phyloP scores from a whole-genome alignment of 2,888 invertebrate genomes.

The Tetramorium bicarinatum region DNA sequence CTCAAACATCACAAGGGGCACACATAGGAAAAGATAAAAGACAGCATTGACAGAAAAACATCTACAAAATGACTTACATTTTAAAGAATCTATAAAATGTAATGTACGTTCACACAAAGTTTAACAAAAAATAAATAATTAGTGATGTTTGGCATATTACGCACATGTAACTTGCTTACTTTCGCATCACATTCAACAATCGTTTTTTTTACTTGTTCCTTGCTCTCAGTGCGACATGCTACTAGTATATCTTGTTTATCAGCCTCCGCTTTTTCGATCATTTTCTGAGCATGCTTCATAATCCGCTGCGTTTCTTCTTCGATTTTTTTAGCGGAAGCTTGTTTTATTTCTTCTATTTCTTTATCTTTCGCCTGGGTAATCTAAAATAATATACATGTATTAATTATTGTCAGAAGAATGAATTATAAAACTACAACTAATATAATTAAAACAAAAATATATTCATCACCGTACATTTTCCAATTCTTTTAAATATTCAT shows the following conservation, averaged over 20 bases:
- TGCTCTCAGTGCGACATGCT: constrained; percentile 81
- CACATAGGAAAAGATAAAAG: constrained; percentile 11
- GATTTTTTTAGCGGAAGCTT: constrained; percentile 73
- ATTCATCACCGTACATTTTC: constrained; percentile 73
- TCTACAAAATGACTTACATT: neutral
- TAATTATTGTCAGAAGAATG: neutral
- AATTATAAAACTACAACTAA: neutral
- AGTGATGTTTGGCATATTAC: constrained; percentile 67
- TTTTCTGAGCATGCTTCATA: constrained; percentile 78
- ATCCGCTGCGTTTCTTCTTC: constrained; percentile 80
- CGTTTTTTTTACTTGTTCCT: constrained; percentile 80
- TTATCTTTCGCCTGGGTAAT: constrained; percentile 75
- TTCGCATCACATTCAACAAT: constrained; percentile 82
- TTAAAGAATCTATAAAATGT: neutral
- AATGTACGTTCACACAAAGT: neutral
- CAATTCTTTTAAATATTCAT: constrained; percentile 75
- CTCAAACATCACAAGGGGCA: constrained; percentile 65
- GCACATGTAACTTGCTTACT: constrained; percentile 73
- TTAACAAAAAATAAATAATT: constrained; percentile 38
- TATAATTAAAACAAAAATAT: neutral
- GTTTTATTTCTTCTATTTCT: constrained; percentile 77
- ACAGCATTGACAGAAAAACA: constrained; percentile 23
- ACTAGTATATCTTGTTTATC: constrained; percentile 80
- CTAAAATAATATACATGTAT: constrained; percentile 62
- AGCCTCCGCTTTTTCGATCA: constrained; percentile 80